Evolutionary conservation across 2,797 vertebrate species (phyloP), one percentile per base, ranked within the genome.

Genomic region (Alosa sapidissima): DNA sequence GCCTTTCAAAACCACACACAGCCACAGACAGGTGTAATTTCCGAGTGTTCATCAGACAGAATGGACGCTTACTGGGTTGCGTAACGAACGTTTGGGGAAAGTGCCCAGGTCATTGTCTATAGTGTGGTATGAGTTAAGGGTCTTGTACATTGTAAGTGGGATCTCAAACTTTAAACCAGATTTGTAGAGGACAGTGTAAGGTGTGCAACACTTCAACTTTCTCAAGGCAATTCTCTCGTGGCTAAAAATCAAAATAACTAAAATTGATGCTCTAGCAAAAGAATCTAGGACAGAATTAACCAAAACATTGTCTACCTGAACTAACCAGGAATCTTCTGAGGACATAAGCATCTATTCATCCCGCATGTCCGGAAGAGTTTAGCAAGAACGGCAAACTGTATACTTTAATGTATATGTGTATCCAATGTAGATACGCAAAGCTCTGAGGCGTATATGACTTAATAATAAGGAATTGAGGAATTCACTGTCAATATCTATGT

Each of bases 11-110:
- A 47, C 36, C 72, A 21, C 41, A 78, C 14, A 47, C 19, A 19
- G 36, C 16, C 16, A 19, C 72, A 78, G 72, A 47, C 72, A 78
- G 72, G 36, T 62, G n/a, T 62, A n/a, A 62, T 62, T 58, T 62
- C 58, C n/a, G 6, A 24, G 58, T 24, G n/a, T 2, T 78, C 41
- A 19, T 45, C 68, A 41, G 72, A 78, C 1, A 9, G 5, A 36
- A 19, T 7, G 72, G 72, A 78, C 5, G 16, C 41, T 78, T 47
- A 36, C 16, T 47, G 16, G 72, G 72, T 5, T 7, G 47, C 36
- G 72, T 78, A 16, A 9, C 14, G 19, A 47, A 21, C 19, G 7
- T 9, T 28, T 28, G 28, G 28, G 28, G 28, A 28, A 28, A 28
- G 11, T 0, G 6, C n/a, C 24, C 60, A 24, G 60, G 60, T 24